phyloP scores from a whole-genome alignment of 2,113 vertebrate species.

The Rhinolophus ferrumequinum region DNA sequence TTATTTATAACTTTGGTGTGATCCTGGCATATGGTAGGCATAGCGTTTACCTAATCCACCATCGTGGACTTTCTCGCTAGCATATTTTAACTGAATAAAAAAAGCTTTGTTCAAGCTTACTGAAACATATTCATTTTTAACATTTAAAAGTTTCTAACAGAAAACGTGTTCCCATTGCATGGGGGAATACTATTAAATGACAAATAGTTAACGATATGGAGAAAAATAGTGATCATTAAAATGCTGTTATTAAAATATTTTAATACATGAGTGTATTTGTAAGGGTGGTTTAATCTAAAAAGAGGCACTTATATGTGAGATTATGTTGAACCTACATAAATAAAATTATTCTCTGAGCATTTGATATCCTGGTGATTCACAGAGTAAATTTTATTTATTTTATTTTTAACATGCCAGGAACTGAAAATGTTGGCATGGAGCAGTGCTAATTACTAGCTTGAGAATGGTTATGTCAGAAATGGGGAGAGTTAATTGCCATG shows the following conservation, averaged over 20 bases:
- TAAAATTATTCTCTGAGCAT: slow-evolving; percentile 7
- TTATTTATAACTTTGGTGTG: too few relatives aligned
- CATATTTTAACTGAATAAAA: neutral
- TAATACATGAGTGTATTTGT: neutral
- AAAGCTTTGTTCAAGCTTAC: neutral
- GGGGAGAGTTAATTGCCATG: slow-evolving; percentile 27
- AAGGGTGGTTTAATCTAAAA: neutral
- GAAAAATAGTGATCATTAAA: neutral
- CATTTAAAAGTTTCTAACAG: slow-evolving; percentile 35
- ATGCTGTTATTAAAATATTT: slow-evolving; percentile 13
- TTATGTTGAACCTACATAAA: neutral
- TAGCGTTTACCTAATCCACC: too few relatives aligned
- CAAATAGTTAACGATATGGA: neutral
- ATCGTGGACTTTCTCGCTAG: neutral
- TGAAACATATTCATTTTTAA: neutral
- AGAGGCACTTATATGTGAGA: neutral
- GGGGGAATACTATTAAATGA: neutral
- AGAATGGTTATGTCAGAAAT: slow-evolving; percentile 37
- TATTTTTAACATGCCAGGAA: slow-evolving; percentile 38
- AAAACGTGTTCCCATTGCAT: neutral
- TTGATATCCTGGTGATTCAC: neutral
- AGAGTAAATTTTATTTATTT: slow-evolving; percentile 44
- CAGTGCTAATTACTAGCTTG: slow-evolving; percentile 33
- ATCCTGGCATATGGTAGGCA: too few relatives aligned
- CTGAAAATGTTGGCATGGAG: neutral